Evolutionary conservation across 2,888 invertebrate species (phyloP).

Genomic region (Andrena flavipes): DNA sequence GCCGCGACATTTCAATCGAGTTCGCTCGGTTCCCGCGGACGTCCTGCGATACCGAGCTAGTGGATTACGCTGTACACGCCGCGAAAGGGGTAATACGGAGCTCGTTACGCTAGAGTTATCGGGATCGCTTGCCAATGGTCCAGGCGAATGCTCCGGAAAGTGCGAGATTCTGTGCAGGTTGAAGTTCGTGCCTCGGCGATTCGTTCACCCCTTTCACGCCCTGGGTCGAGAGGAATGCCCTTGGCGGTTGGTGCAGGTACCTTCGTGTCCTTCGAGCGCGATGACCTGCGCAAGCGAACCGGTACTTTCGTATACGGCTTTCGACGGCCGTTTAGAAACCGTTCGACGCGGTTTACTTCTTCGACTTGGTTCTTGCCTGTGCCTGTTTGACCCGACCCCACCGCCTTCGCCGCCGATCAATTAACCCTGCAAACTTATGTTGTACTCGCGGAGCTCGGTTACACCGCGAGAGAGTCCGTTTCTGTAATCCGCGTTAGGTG

Average conservation of each 20-base stretch:
- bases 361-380: constrained; percentile 47
- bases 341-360: constrained; percentile 64
- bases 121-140: neutral
- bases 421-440: no score
- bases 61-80: neutral
- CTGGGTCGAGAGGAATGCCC: neutral
- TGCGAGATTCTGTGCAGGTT: no score
- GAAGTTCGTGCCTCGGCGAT: no score
- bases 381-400: constrained; percentile 68
- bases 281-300: constrained; percentile 22
- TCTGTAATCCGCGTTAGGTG: neutral
- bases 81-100: neutral
- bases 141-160: neutral
- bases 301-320: constrained; percentile 54
- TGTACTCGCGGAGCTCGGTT: no score
- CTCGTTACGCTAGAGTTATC: constrained; percentile 1
- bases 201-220: neutral
- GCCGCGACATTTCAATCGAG: constrained; percentile 49
- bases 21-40: neutral
- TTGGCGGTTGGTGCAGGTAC: neutral
- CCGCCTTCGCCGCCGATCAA: constrained; percentile 8
- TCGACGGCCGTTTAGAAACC: constrained; percentile 71
- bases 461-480: neutral
- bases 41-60: neutral
- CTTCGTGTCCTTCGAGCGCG: constrained; percentile 42